Base-by-base conservation (phyloP, 2,797 vertebrate species). In the Caiman crocodilus region DNA sequence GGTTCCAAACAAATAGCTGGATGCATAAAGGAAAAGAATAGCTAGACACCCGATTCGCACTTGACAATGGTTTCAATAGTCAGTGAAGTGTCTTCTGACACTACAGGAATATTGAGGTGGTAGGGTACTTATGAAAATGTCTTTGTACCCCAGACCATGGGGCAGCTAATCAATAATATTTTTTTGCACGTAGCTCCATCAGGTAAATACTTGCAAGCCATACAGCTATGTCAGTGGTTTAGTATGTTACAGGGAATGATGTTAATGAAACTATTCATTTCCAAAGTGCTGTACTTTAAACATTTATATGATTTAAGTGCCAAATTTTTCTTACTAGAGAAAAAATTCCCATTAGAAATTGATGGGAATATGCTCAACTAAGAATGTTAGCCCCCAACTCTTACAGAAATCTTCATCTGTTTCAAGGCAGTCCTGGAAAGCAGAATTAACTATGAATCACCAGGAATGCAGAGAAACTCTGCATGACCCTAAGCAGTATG, bases 1-100 rank as follows among this genome's bases (percentile, higher is more conserved):
- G 79, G 88, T 90, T 95, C 95, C 96, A 96, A 80, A 91, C 59
- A 94, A 86, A 89, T 65, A 86, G 30, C 89, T 94, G 69, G 25
- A 18, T 69, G 18, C 32, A 50, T 28, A 55, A 90, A 96, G 79
- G 71, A 88, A 91, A 86, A 23, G 35, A 25, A 12, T 32, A 56
- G 35, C 35, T 65, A 18, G 30, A 71, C 50, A 28, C 59, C 64
- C 42, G 20, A 60, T 9, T 57, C 91, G 60, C 85, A 84, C 87
- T 90, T 94, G 88, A 76, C 59, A 77, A 59, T 4, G 3, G 26
- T 71, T 86, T 73, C 14, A 13, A 18, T 12, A 42, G 0, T 83
- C 83, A 84, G 23, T 18, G 14, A 28, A 35, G 91, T 58, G 80
- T 71, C 84, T 93, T 82, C 93, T 5, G 0, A 65, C 82, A 91